Percentiles rank a stretch among this genome's conserved stretches.
These are phyloP conservation scores for Patiria miniata DNA, from an alignment of 35 echinoderm and acorn worm species.

Conservation along the genomic window DNA sequence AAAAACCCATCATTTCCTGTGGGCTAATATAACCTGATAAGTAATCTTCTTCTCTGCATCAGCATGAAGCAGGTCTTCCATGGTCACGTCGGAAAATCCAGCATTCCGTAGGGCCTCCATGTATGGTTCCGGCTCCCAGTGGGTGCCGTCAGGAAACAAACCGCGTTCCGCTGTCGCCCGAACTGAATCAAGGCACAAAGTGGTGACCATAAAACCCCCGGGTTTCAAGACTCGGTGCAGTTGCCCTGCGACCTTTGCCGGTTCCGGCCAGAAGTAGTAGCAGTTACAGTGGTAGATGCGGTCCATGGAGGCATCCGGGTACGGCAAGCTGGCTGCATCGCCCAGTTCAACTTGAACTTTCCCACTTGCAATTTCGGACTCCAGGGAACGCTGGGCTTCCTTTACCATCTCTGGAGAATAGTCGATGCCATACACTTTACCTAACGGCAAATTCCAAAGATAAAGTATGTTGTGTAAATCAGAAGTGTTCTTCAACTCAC, in stretches of 20 bases:
- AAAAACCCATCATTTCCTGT: background rate
- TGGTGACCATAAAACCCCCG: constrained; percentile 73
- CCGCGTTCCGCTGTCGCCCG: constrained; percentile 18
- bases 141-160: background rate
- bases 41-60: background rate
- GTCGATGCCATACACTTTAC: constrained; percentile 82
- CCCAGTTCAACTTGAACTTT: constrained; percentile 61
- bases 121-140: constrained; percentile 53
- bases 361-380: constrained; percentile 49
- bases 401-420: constrained; percentile 69
- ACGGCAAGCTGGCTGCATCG: constrained; percentile 63
- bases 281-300: constrained; percentile 80
- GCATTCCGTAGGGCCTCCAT: constrained; percentile 52
- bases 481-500: no score
- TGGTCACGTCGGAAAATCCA: constrained; percentile 59
- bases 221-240: constrained; percentile 72
- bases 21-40: constrained; percentile 47
- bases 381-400: constrained; percentile 26
- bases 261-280: constrained; percentile 95
- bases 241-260: constrained; percentile 20
- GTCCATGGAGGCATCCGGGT: constrained; percentile 64
- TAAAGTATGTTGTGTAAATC: no score
- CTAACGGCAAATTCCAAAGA: constrained; percentile 37
- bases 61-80: constrained; percentile 27
- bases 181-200: constrained; percentile 17